Percentiles rank a stretch among this genome's conserved stretches.
phyloP scores from a whole-genome alignment of 2,888 invertebrate genomes.

The Nesidiocoris tenuis region DNA sequence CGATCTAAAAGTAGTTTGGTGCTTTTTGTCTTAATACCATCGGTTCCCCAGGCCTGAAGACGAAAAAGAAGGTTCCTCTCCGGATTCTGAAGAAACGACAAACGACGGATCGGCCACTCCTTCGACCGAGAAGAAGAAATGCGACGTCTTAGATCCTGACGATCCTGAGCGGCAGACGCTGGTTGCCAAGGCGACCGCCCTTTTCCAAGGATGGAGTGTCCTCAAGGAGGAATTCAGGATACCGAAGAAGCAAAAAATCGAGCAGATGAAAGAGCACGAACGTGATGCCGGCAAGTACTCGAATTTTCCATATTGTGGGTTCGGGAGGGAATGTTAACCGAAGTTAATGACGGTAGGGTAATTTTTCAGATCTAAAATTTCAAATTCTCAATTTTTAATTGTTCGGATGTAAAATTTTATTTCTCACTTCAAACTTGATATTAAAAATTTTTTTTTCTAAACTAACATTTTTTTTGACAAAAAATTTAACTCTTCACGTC shows the following conservation, averaged over 20 bases:
- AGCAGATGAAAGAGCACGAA: conserved; percentile 94
- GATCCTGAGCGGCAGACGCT: conserved; percentile 28
- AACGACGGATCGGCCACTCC: conserved; percentile 5
- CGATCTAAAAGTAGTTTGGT: no score
- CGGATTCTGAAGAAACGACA: conserved; percentile 35
- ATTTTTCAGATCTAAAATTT: not conserved
- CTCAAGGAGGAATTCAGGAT: conserved; percentile 79
- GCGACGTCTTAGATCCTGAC: conserved; percentile 15
- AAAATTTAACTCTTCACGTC: no score
- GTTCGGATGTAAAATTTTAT: no score
- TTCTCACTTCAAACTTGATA: no score
- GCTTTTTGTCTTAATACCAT: no score
- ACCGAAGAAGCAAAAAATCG: conserved; percentile 89
- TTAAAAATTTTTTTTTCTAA: no score
- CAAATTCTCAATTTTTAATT: not conserved
- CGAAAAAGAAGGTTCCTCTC: conserved; percentile 20
- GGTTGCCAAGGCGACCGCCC: conserved; percentile 32
- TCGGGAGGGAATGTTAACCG: no score
- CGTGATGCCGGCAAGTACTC: conserved; percentile 71
- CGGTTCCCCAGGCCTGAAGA: not conserved
- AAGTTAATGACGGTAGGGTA: no score
- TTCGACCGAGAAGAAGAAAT: conserved; percentile 24
- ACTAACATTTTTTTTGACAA: no score
- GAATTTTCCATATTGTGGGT: no score
- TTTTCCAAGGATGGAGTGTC: conserved; percentile 62